Evolutionary conservation across 1,140 invertebrate species (phyloP).

Genomic region (Diorhabda elongata): DNA sequence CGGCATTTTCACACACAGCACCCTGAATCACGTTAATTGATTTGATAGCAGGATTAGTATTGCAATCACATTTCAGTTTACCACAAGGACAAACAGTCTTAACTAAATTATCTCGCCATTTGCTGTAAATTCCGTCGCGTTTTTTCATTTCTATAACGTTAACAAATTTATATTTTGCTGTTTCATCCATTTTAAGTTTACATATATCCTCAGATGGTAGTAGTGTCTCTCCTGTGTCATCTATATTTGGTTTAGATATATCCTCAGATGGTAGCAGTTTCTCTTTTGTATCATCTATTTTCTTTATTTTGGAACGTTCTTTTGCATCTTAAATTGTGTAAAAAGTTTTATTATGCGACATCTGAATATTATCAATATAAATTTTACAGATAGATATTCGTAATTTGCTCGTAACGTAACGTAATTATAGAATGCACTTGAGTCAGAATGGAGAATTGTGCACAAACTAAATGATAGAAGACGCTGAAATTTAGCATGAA

Average conservation of each 20-base stretch:
- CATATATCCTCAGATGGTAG: not conserved
- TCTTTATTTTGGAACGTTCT: not conserved
- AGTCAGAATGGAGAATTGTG: too few relatives aligned
- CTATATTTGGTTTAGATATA: not conserved
- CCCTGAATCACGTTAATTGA: not conserved
- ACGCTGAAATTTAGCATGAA: too few relatives aligned
- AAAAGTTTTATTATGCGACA: not conserved
- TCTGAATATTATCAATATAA: too few relatives aligned
- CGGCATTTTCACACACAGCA: not conserved
- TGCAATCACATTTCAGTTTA: not conserved
- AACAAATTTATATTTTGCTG: slow-evolving; percentile 3
- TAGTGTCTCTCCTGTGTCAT: not conserved
- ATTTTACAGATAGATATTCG: too few relatives aligned
- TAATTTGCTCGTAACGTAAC: too few relatives aligned
- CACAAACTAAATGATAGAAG: too few relatives aligned
- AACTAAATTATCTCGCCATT: slow-evolving; percentile 8
- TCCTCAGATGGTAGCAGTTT: not conserved
- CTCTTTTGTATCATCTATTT: not conserved
- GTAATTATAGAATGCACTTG: too few relatives aligned
- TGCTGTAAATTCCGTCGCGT: slow-evolving; percentile 5
- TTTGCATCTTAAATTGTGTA: not conserved
- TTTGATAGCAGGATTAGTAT: slow-evolving; percentile 10
- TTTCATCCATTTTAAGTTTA: not conserved
- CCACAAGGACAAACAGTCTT: slow-evolving; percentile 4
- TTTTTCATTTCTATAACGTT: slow-evolving; percentile 11